Evolutionary conservation across 1,140 invertebrate genomes (phyloP), one percentile per base, ranked within the genome.

Genomic region (Gryon sp.): DNA sequence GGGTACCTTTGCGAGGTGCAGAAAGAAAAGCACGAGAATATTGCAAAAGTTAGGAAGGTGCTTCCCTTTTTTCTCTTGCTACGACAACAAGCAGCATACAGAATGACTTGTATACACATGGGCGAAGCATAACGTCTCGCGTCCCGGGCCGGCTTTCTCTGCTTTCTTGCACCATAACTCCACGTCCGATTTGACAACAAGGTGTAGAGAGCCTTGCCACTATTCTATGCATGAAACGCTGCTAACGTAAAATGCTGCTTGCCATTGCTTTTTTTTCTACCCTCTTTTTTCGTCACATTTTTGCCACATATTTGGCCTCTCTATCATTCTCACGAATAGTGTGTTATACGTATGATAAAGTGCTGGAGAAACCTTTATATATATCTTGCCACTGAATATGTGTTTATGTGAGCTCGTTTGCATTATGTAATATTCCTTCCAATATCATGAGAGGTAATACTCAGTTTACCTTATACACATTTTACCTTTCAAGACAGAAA

Each of bases 141-240:
- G 59, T 74, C 50, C 65, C 70, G 70, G 65, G 43, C 65, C 70
- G 45, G 34, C 46, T 57, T 78, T 69, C 62, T 63, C 15, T 50
- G 28, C 50, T 11, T 73, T 53, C 50, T 28, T 57, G 22, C 30
- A 38, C 38, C 76, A 63, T 74, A 78, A 74, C 63, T 70, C 65
- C 20, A 62, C 57, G 70, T 74, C 69, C 52, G 65, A 78, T 78
- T 78, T 78, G 76, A 78, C 76, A 78, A 78, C 65, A 63, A 69
- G 41, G 76, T 63, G 41, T 28, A 43, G 65, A 73, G 50, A 74
- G 40, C 36, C 53, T 72, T 62, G n/a, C 48, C 32, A 65, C 68
- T 73, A 77, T 24, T 32, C 68, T 73, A 78, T 78, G 68, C 69
- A 78, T 74, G 63, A 46, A 69, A 74, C 68, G 48, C 34, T 38